These are phyloP conservation scores for Dilophus febrilis DNA, from an alignment of 2,888 invertebrate species.

Conservation along the genomic window DNA sequence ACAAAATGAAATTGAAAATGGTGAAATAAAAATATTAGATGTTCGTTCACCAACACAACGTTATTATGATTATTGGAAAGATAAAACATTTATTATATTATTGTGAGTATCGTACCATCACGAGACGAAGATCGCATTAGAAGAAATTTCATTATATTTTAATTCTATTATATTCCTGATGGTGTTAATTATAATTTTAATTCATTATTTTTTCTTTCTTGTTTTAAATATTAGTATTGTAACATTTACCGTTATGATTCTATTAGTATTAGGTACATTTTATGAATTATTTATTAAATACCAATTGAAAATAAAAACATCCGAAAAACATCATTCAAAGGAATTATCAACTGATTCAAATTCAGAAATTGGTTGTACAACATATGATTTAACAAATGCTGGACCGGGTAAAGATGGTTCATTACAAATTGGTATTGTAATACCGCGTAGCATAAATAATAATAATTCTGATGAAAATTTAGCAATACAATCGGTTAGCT, in stretches of 20 bases:
- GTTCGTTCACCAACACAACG: constrained; percentile 52
- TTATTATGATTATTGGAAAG: constrained; percentile 44
- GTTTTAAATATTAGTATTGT: constrained; percentile 33
- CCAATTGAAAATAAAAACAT: constrained; percentile 17
- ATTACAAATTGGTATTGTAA: constrained; percentile 25
- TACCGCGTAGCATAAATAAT: constrained; percentile 32
- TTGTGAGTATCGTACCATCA: constrained; percentile 35
- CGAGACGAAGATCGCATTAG: no score
- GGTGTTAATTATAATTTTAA: neutral
- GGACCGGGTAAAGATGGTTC: constrained; percentile 19
- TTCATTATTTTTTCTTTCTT: neutral
- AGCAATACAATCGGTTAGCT: constrained; percentile 34
- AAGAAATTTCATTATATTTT: constrained; percentile 3
- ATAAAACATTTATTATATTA: constrained; percentile 51
- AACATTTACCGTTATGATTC: constrained; percentile 32
- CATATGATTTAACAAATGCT: constrained; percentile 30
- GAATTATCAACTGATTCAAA: constrained; percentile 27
- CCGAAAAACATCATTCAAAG: neutral
- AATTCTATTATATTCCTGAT: neutral
- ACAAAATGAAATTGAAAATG: constrained; percentile 29
- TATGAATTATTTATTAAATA: constrained; percentile 42
- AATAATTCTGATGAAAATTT: constrained; percentile 41
- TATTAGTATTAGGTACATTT: constrained; percentile 47
- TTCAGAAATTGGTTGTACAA: constrained; percentile 31
- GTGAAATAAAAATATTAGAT: constrained; percentile 39